Conservation (phyloP, 2,113 vertebrate species). For the Meles meles region DNA sequence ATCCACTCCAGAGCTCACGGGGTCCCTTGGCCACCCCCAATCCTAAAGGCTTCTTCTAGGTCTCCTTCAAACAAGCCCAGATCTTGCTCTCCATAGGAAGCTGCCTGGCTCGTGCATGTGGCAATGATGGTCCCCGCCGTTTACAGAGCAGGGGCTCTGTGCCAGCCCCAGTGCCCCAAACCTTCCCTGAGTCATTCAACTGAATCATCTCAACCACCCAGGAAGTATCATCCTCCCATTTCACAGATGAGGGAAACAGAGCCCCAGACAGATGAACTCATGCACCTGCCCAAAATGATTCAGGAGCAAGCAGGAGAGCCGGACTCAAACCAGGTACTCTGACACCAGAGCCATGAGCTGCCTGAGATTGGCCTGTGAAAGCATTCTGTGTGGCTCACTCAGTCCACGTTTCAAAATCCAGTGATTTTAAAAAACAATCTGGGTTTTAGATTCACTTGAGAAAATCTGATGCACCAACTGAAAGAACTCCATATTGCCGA, state of each 20-base stretch:
- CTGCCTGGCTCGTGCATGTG: neutral
- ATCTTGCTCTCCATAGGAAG: neutral
- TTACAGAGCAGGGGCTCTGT: neutral
- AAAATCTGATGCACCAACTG: neutral
- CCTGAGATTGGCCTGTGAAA: neutral
- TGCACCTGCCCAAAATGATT: neutral
- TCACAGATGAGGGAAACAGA: neutral
- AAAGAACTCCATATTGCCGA: neutral
- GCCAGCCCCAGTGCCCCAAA: neutral
- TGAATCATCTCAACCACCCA: neutral
- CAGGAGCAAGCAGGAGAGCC: neutral
- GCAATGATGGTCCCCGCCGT: neutral
- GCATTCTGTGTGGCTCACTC: neutral
- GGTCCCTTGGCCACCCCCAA: neutral
- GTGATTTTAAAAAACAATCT: neutral
- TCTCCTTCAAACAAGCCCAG: neutral
- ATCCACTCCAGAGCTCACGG: neutral
- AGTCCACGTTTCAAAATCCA: neutral
- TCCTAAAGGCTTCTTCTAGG: neutral
- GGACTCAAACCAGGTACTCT: neutral
- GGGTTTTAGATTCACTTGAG: conserved; percentile 1
- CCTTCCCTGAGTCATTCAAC: neutral
- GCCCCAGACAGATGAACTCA: neutral
- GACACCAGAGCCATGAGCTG: neutral
- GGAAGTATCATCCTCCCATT: neutral